phyloP scores from a whole-genome alignment of 1,140 invertebrate species.

The Diabrotica undecimpunctata region DNA sequence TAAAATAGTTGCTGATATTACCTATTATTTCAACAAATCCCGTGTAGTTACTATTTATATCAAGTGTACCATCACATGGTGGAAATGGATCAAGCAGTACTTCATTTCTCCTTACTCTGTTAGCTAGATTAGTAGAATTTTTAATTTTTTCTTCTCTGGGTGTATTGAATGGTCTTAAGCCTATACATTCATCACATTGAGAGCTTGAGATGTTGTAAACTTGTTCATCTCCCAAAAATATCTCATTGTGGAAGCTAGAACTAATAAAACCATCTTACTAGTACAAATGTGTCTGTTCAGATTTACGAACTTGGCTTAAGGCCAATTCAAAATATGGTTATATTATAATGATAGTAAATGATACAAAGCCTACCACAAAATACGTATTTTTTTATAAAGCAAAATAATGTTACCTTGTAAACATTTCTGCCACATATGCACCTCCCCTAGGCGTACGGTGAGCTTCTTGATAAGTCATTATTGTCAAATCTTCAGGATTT shows the following conservation, averaged over 20 bases:
- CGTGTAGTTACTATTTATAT: constrained; percentile 74
- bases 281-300: too few relatives aligned
- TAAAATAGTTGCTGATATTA: constrained; percentile 38
- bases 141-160: constrained; percentile 38
- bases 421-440: constrained; percentile 79
- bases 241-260: constrained; percentile 54
- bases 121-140: constrained; percentile 31
- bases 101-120: constrained; percentile 37
- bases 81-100: constrained; percentile 40
- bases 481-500: constrained; percentile 60
- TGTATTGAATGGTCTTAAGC: constrained; percentile 49
- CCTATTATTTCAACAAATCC: constrained; percentile 78
- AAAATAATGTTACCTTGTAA: constrained; percentile 56
- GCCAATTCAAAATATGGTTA: background rate
- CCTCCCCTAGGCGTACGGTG: constrained; percentile 60
- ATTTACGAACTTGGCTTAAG: background rate
- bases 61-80: constrained; percentile 66
- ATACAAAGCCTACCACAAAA: too few relatives aligned
- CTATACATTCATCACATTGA: constrained; percentile 53
- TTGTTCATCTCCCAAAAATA: constrained; percentile 65
- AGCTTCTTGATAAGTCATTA: constrained; percentile 70
- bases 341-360: background rate
- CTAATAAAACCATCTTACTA: constrained; percentile 40
- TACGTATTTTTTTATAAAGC: background rate
- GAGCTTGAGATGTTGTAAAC: constrained; percentile 47